A percentile compares a stretch with the other conserved stretches of the same genome.
Conservation (phyloP, 2,888 invertebrate species). For the Polydesmus complanatus region DNA sequence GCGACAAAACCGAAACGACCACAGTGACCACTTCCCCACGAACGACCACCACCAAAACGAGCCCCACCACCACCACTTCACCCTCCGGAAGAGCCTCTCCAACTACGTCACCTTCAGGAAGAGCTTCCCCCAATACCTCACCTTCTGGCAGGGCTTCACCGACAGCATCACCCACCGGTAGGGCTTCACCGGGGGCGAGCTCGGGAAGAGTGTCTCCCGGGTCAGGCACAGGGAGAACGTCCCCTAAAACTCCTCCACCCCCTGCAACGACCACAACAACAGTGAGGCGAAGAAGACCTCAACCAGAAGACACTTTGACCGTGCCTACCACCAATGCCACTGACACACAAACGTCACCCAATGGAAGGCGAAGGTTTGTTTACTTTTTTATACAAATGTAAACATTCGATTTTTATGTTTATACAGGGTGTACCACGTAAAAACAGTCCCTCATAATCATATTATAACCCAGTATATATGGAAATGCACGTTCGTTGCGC, state of each 20-base stretch:
- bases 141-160: background rate
- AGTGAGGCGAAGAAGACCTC: constrained; percentile 22
- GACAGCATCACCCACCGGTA: background rate
- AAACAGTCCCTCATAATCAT: no score
- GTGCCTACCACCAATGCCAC: background rate
- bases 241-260: no score
- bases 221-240: no score
- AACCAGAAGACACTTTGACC: background rate
- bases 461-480: no score
- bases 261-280: background rate
- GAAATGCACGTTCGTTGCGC: no score
- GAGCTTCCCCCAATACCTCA: background rate
- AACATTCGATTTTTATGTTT: background rate
- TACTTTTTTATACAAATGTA: background rate
- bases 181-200: no score
- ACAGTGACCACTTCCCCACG: no score
- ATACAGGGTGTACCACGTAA: no score
- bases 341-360: background rate
- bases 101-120: background rate
- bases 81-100: background rate
- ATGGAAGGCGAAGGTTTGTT: background rate
- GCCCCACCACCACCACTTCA: background rate
- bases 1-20: no score
- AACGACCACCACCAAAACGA: no score
- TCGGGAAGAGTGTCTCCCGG: no score